Conservation (phyloP, 2,888 invertebrate species). For the Drosophila subquinaria region DNA sequence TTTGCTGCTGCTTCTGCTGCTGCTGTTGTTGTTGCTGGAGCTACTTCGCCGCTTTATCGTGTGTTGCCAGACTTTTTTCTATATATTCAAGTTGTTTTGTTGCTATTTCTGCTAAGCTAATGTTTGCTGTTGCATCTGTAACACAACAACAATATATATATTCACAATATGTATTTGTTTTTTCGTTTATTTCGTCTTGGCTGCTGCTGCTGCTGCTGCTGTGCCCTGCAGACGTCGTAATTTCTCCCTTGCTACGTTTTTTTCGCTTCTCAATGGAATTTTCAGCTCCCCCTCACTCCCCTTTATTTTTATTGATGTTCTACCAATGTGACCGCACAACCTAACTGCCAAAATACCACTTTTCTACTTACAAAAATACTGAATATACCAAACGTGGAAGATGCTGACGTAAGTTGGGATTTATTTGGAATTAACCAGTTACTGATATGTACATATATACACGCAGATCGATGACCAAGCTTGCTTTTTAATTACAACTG, state of each 20-base stretch:
- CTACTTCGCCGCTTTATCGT: conserved; percentile 65
- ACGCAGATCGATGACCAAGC: too few relatives aligned
- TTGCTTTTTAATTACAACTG: not conserved
- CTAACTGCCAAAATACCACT: conserved; percentile 2
- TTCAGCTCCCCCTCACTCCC: conserved; percentile 62
- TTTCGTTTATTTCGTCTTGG: conserved; percentile 55
- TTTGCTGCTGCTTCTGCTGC: conserved; percentile 14
- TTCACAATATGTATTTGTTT: conserved; percentile 50
- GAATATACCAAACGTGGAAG: conserved; percentile 9
- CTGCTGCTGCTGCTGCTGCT: conserved; percentile 36
- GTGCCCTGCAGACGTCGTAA: conserved; percentile 70
- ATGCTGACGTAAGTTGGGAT: conserved; percentile 36
- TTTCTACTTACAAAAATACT: conserved; percentile 23
- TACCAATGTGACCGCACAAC: conserved; percentile 43
- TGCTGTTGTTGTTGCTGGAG: conserved; percentile 38
- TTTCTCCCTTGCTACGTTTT: conserved; percentile 74
- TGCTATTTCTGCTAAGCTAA: conserved; percentile 26
- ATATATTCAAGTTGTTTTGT: conserved; percentile 31
- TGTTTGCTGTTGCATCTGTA: conserved; percentile 41
- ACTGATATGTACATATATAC: not conserved
- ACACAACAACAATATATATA: conserved; percentile 56
- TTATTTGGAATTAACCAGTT: conserved; percentile 4
- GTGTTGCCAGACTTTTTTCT: conserved; percentile 53
- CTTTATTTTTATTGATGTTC: conserved; percentile 66
- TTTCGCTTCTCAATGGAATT: conserved; percentile 69